Percentiles rank a stretch among this genome's conserved stretches.
These are phyloP conservation scores for Drosophila athabasca DNA, from an alignment of 1,140 invertebrate species.

Conservation along the genomic window DNA sequence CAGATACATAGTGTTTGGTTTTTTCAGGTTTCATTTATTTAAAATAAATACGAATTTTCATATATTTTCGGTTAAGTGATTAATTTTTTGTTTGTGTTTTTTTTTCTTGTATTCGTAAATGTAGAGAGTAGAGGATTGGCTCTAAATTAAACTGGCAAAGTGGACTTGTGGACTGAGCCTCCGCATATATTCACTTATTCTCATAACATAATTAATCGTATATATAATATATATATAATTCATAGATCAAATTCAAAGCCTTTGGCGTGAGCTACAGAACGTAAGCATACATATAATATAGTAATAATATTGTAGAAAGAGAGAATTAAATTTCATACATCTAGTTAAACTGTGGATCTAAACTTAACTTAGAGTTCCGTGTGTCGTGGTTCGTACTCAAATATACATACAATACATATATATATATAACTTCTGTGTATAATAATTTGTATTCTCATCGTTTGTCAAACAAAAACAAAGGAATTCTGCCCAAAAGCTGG, in stretches of 20 bases:
- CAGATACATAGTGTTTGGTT: conserved; percentile 73
- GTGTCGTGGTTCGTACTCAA: conserved; percentile 40
- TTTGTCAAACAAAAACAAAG: conserved; percentile 17
- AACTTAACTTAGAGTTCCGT: conserved; percentile 59
- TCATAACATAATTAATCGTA: conserved; percentile 44
- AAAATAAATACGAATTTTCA: conserved; percentile 66
- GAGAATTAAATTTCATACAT: conserved; percentile 40
- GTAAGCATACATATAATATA: conserved; percentile 40
- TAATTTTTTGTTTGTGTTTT: conserved; percentile 4
- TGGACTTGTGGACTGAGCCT: conserved; percentile 41
- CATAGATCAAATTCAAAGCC: conserved; percentile 52
- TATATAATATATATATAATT: conserved; percentile 23
- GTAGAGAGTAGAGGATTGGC: conserved; percentile 15
- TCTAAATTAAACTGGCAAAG: conserved; percentile 49
- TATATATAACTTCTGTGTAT: conserved; percentile 35
- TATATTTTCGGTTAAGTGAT: conserved; percentile 42
- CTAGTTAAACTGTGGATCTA: conserved; percentile 37
- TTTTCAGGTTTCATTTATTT: conserved; percentile 72
- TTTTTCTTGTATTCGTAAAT: conserved; percentile 20
- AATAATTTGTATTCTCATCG: neutral
- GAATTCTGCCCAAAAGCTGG: neutral
- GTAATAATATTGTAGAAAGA: conserved; percentile 5
- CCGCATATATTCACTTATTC: conserved; percentile 8
- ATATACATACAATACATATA: neutral
- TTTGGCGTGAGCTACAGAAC: conserved; percentile 69